Evolutionary conservation across 2,888 invertebrate genomes (phyloP).

Genomic region (Metellina segmentata): DNA sequence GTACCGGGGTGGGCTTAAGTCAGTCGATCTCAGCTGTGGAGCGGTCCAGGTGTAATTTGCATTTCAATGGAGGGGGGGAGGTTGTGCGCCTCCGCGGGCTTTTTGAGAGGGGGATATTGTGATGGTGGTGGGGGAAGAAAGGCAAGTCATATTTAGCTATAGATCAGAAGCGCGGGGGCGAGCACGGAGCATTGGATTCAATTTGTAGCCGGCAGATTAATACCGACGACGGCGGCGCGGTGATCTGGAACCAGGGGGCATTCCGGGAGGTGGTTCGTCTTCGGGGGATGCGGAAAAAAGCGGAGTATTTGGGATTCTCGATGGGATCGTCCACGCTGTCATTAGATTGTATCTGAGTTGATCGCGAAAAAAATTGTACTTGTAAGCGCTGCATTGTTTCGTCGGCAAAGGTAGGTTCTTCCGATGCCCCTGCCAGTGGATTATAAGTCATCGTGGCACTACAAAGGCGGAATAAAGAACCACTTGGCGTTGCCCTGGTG

Average conservation of each 20-base stretch:
- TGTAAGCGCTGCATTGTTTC: too few species aligned
- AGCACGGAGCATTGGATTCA: slow-evolving; percentile 56
- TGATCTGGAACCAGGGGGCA: neutral
- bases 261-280: neutral
- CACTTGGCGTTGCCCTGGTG: too few species aligned
- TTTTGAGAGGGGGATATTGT: slow-evolving; percentile 12
- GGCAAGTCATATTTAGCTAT: slow-evolving; percentile 74
- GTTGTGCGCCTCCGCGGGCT: slow-evolving; percentile 8
- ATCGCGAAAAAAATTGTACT: too few species aligned
- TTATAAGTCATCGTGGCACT: too few species aligned
- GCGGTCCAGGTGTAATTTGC: slow-evolving; percentile 74
- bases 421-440: neutral
- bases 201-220: slow-evolving; percentile 73
- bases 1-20: slow-evolving; percentile 65
- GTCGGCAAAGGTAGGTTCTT: too few species aligned
- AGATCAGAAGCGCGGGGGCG: slow-evolving; percentile 51
- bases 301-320: too few species aligned
- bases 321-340: neutral
- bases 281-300: neutral
- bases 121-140: slow-evolving; percentile 14
- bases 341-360: too few species aligned
- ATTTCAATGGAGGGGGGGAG: slow-evolving; percentile 68
- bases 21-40: slow-evolving; percentile 68
- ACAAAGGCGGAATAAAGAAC: too few species aligned
- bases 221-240: neutral